Conservation (phyloP, 2,888 invertebrate species). For the Mesorhabditis spiculigera region DNA sequence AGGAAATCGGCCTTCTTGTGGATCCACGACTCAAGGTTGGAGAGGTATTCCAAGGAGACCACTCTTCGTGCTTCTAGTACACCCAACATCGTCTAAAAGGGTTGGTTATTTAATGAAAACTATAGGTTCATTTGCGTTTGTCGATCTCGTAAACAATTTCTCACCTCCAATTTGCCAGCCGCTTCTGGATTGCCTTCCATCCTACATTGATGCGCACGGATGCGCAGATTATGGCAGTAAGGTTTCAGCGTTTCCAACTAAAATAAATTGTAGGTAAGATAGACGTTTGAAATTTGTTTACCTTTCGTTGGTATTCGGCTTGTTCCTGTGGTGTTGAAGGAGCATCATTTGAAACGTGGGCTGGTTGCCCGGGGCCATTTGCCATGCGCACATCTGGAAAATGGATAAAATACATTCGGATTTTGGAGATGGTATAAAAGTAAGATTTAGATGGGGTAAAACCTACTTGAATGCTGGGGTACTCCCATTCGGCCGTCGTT, state of each 20-base stretch:
- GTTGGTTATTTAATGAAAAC: slow-evolving; percentile 6
- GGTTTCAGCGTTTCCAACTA: neutral
- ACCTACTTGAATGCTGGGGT: no score
- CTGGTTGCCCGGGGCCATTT: no score
- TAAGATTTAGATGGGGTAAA: no score
- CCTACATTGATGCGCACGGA: slow-evolving; percentile 28
- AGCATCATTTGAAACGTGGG: no score
- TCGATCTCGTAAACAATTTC: neutral
- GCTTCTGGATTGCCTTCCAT: slow-evolving; percentile 34
- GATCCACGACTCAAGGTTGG: slow-evolving; percentile 42
- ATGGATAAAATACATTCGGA: no score
- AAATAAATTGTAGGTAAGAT: neutral
- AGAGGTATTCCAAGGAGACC: slow-evolving; percentile 39
- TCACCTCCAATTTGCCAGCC: slow-evolving; percentile 31
- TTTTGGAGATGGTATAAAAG: no score
- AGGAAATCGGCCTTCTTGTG: slow-evolving; percentile 40
- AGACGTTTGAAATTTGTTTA: neutral
- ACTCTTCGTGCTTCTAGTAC: slow-evolving; percentile 41
- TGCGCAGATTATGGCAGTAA: slow-evolving; percentile 17
- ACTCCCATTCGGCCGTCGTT: no score
- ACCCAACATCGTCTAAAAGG: slow-evolving; percentile 30
- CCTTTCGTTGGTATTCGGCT: neutral
- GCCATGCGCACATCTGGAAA: no score
- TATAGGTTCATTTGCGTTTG: neutral
- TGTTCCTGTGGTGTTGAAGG: neutral